A percentile compares a stretch with the other conserved stretches of the same genome.
These are phyloP conservation scores for Corbicula japonica DNA, from an alignment of 2,888 invertebrate species.

Conservation along the genomic window DNA sequence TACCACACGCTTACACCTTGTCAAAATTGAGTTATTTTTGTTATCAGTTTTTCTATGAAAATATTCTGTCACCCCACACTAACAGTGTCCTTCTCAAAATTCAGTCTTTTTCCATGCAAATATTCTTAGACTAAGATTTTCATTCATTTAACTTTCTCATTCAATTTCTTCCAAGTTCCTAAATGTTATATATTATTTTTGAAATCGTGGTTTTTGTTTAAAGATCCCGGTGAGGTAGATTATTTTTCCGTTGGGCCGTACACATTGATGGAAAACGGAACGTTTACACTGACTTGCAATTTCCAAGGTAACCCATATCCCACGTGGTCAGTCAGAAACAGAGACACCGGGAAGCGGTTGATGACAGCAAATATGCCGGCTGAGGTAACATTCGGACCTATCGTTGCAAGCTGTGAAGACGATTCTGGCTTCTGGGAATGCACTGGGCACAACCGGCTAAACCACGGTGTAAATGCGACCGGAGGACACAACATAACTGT, in stretches of 20 bases:
- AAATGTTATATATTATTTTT: background rate
- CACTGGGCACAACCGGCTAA: slow-evolving; percentile 47
- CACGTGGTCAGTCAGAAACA: slow-evolving; percentile 44
- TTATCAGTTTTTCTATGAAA: too few species aligned
- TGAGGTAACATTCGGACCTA: background rate
- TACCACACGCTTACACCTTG: too few species aligned
- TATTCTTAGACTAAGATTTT: too few species aligned
- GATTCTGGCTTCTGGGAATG: slow-evolving; percentile 40
- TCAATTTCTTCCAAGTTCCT: too few species aligned
- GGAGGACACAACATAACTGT: slow-evolving; percentile 42
- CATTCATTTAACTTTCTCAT: too few species aligned
- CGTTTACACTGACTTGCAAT: slow-evolving; percentile 31
- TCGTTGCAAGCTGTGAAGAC: slow-evolving; percentile 33
- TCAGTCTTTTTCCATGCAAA: too few species aligned
- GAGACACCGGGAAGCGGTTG: slow-evolving; percentile 5
- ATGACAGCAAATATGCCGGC: slow-evolving; percentile 1
- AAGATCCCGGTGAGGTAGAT: slow-evolving; percentile 38
- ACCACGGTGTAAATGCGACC: slow-evolving; percentile 47
- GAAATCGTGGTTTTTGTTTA: background rate
- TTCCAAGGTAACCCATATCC: slow-evolving; percentile 43
- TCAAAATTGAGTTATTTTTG: too few species aligned
- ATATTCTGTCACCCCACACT: too few species aligned
- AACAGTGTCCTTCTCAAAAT: too few species aligned
- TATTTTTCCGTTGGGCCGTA: slow-evolving; percentile 18
- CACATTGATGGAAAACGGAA: slow-evolving; percentile 38